These are phyloP conservation scores for Synanthedon formicaeformis DNA, from an alignment of 2,888 invertebrate genomes.

Conservation along the genomic window DNA sequence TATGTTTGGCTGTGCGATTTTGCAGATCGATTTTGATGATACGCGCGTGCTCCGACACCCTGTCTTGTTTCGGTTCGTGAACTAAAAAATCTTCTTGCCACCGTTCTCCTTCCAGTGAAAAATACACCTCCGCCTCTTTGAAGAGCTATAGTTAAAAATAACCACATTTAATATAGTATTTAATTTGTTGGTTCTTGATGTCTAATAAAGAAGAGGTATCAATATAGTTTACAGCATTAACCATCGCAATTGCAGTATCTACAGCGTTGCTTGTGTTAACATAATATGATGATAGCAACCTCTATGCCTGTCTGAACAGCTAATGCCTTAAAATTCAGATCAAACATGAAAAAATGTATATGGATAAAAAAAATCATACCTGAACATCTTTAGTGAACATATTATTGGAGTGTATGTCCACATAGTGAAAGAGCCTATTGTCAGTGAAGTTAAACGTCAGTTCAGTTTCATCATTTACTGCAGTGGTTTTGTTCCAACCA, in stretches of 20 bases:
- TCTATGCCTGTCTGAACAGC: too few relatives aligned
- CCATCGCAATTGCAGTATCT: too few relatives aligned
- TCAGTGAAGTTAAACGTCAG: slow-evolving; percentile 85
- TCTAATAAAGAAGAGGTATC: too few relatives aligned
- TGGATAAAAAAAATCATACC: slow-evolving; percentile 39
- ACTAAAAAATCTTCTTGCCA: slow-evolving; percentile 78
- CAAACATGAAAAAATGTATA: too few relatives aligned
- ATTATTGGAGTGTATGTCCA: slow-evolving; percentile 83
- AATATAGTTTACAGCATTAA: too few relatives aligned
- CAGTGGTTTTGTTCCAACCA: slow-evolving; percentile 83
- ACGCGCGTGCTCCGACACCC: slow-evolving; percentile 68
- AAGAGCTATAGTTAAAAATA: slow-evolving; percentile 74
- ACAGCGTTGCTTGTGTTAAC: too few relatives aligned
- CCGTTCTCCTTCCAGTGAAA: slow-evolving; percentile 81
- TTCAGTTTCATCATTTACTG: slow-evolving; percentile 73
- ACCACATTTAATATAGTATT: neutral
- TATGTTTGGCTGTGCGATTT: slow-evolving; percentile 79
- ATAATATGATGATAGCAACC: too few relatives aligned
- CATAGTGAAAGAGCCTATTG: slow-evolving; percentile 78
- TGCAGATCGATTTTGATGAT: slow-evolving; percentile 81
- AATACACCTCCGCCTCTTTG: slow-evolving; percentile 79
- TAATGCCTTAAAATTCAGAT: too few relatives aligned
- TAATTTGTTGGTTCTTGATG: neutral
- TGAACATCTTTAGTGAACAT: slow-evolving; percentile 84
- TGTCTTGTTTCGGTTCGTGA: slow-evolving; percentile 70